Evolutionary conservation across 1,140 invertebrate species (phyloP), one percentile per base, ranked within the genome.

Genomic region (Acyrthosiphon pisum): DNA sequence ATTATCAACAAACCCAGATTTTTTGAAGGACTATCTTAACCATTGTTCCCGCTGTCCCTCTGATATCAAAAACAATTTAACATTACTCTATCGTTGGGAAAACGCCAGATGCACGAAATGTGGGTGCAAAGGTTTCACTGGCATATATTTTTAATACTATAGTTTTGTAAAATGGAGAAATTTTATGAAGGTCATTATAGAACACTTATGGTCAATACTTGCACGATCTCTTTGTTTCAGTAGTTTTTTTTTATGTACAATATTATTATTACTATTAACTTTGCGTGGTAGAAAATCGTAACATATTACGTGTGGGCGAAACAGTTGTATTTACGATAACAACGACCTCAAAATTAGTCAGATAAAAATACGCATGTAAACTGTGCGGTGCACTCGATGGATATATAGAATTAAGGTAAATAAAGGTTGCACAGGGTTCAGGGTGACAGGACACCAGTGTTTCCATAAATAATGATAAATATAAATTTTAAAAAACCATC

Each of bases 181-280:
- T 93, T 84, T 50, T 35, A 53, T 14, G 76, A 93, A 93, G 91
- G 91, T 22, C 91, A 20, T n/a, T n/a, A n/a, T 23, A 9, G 14
- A 84, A 41, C 81, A 48, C 30, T 83, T 86, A 93, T 92, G 90
- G 76, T 93, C 76, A 93, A 93, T 53, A 86, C 91, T 86, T 30
- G 91, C 91, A 84, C 91, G 50, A 93, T 84, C 50, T 93, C 91
- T 84, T 93, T 93, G 91, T 93, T 84, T 93, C 46, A 93, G 84
- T 83, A 83, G 26, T 86, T 90, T 68, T 90, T 90, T 37, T 90
- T 20, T 41, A n/a, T 46, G 7, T 46, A 68, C 60, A 90, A 35
- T 53, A 44, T 53, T 50, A 50, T 35, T 90, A 56, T 90, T 35
- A 44, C 22, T 53, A 44, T 90, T n/a, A 90, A 68, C 53, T 30